Percentiles rank a stretch among this genome's conserved stretches.
Conservation (phyloP, 2,797 vertebrate species). For the Caiman crocodilus region DNA sequence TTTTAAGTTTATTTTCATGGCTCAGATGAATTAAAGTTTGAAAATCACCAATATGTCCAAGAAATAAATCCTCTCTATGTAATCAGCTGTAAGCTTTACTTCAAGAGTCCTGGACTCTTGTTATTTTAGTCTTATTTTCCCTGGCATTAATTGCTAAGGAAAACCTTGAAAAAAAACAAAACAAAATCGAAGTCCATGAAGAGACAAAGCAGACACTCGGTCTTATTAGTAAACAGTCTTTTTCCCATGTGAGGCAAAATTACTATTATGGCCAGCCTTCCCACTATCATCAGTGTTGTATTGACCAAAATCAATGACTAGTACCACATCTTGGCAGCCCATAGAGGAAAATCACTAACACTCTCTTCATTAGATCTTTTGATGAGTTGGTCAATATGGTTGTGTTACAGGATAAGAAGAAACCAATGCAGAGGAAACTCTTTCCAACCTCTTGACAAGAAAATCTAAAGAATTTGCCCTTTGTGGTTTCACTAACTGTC, state of each 20-base stretch:
- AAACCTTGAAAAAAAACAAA: neutral
- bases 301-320: neutral
- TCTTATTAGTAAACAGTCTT: fast-evolving
- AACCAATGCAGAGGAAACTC: neutral
- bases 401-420: neutral
- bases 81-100: neutral
- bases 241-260: neutral
- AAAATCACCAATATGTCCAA: neutral
- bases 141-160: neutral
- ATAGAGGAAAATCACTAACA: neutral
- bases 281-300: neutral
- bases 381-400: neutral
- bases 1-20: neutral
- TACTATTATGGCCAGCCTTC: neutral
- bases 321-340: neutral
- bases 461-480: neutral
- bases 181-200: neutral
- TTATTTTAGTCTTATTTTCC: neutral
- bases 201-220: neutral
- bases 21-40: neutral
- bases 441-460: neutral
- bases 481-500: neutral
- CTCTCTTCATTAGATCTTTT: neutral
- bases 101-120: neutral
- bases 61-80: neutral